Evolutionary conservation across 2,888 invertebrate genomes (phyloP), one percentile per base, ranked within the genome.

Genomic region (Piscicola geometra): DNA sequence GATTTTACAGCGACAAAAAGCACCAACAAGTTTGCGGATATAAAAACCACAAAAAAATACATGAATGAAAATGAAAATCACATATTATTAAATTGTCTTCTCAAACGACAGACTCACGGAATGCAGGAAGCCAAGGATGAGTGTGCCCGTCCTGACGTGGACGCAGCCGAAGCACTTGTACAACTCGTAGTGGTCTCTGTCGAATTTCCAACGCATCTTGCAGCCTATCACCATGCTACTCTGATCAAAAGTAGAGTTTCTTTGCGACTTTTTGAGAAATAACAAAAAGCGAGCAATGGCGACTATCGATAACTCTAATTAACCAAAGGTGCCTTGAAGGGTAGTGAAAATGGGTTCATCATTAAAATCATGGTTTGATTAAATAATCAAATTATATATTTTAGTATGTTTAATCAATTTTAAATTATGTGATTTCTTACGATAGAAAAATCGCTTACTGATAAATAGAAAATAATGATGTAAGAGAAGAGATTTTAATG

Each of bases 61-160:
- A 15, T 64, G 30, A 64, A 64, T 15, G 32, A 12, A 30, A 69
- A 33, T 35, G 50, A 47, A 47, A 47, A 9, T 9, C 21, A 47
- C 21, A 69, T 30, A n/a, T 69, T 30, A 33, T 18, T 69, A 33
- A 12, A 33, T 30, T 35, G 32, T 25, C 15, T 56, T 30, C 5
- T 9, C 3, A 28, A 50, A 3, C 3, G 35, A 67, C 5, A 33
- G 3, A 77, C 75, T 72, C 47, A 78, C 78, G 68, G 75, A 71
- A 69, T 69, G 36, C n/a, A 78, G 60, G 32, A 78, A 70, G 56
- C 78, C 78, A 12, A 77, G 70, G 18, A 77, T 32, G 25, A 78
- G 50, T 28, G 78, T 77, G 5, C 78, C 78, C 30, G 77, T 73
- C 47, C 78, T 66, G 72, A 78, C 78, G 71, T 78, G 78, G 28